phyloP scores from a whole-genome alignment of 92 coral and sea anemone genomes.

The Phenganax subtilis region DNA sequence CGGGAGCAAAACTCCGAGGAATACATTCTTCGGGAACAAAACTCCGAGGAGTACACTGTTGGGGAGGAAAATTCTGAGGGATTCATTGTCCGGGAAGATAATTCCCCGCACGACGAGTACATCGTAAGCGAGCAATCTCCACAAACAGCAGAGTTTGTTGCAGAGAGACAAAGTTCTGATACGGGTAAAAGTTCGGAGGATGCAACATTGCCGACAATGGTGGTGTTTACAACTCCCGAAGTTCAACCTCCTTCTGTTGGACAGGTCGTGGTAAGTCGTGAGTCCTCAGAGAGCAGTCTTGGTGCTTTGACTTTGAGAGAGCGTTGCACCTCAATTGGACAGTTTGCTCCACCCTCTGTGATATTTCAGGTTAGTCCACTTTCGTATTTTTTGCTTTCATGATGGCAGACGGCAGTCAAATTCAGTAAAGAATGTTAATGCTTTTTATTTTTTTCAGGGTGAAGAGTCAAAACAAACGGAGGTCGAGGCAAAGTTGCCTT shows the following conservation, averaged over 20 bases:
- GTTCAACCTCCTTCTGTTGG: constrained; percentile 6
- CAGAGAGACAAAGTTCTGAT: not conserved
- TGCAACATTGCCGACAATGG: constrained; percentile 44
- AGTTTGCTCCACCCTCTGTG: constrained; percentile 91
- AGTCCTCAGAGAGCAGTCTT: constrained; percentile 36
- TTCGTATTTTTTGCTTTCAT: not conserved
- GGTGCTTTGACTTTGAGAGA: constrained; percentile 38
- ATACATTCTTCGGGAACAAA: constrained; percentile 7
- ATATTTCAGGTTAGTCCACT: constrained; percentile 75
- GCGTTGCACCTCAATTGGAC: constrained; percentile 53
- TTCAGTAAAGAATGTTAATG: no score
- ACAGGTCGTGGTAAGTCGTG: not conserved
- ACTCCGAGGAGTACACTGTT: not conserved
- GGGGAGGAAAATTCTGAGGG: not conserved
- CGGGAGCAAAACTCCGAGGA: not conserved
- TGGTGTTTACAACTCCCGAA: constrained; percentile 11
- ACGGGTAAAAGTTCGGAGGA: constrained; percentile 55
- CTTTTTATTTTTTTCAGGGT: no score
- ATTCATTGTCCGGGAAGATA: constrained; percentile 1
- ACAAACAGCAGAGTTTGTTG: not conserved
- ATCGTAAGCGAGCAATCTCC: not conserved
- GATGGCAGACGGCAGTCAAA: not conserved
- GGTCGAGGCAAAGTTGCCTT: no score
- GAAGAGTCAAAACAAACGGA: no score
- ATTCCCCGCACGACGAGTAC: not conserved